These are phyloP conservation scores for Rhabdornis inornatus DNA, from an alignment of 2,113 vertebrate genomes.

Conservation along the genomic window DNA sequence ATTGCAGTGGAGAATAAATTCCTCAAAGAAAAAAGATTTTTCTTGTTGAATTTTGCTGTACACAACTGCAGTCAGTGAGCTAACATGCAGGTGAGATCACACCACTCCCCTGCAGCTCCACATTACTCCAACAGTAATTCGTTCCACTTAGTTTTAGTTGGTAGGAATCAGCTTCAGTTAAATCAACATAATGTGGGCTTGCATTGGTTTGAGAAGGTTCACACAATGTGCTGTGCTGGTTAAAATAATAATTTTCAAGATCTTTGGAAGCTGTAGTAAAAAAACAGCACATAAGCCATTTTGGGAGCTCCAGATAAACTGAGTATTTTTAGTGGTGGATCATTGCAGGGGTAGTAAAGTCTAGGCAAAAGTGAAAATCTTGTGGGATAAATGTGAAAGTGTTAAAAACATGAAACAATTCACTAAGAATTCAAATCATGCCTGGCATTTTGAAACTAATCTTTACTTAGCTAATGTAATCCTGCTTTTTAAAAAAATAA, in stretches of 20 bases:
- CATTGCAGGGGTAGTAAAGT: neutral
- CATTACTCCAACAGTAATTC: neutral
- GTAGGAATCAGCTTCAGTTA: neutral
- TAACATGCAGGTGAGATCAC: neutral
- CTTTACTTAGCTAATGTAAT: constrained; percentile 37
- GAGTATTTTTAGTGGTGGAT: neutral
- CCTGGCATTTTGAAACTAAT: constrained; percentile 28
- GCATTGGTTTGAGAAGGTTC: neutral
- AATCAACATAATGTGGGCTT: neutral
- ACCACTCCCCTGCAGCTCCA: neutral
- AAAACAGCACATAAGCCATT: neutral
- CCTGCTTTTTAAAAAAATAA: neutral
- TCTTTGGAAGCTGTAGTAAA: neutral
- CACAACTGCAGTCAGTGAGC: neutral
- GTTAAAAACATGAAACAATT: neutral
- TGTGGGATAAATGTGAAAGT: neutral
- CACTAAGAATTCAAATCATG: constrained; percentile 14
- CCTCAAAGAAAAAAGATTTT: neutral
- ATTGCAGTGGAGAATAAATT: neutral
- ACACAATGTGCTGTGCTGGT: neutral
- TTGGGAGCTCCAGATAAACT: neutral
- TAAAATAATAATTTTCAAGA: neutral
- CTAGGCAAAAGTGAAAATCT: neutral
- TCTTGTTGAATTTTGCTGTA: neutral
- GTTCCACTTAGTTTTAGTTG: neutral